These are phyloP conservation scores for Aphidius colemani DNA, from an alignment of 2,888 invertebrate genomes.

Conservation along the genomic window DNA sequence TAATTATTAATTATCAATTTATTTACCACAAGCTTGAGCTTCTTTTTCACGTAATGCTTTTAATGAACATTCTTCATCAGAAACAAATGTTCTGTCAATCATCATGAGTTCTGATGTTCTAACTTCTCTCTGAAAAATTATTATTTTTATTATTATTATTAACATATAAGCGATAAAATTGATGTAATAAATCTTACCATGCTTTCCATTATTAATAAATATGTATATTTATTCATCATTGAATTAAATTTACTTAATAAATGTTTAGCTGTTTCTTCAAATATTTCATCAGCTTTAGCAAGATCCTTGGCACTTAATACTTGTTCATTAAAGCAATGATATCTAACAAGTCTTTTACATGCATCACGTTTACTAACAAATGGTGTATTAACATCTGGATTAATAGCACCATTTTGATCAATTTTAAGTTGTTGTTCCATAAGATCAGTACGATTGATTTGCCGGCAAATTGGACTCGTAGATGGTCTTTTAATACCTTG, in stretches of 20 bases:
- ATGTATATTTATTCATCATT: slow-evolving; percentile 76
- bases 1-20: not conserved
- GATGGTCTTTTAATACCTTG: slow-evolving; percentile 58
- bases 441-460: slow-evolving; percentile 56
- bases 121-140: slow-evolving; percentile 66
- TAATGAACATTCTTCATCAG: slow-evolving; percentile 72
- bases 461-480: slow-evolving; percentile 51
- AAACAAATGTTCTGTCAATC: slow-evolving; percentile 75
- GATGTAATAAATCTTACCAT: slow-evolving; percentile 65
- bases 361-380: slow-evolving; percentile 76
- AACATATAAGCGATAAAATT: not conserved
- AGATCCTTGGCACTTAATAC: slow-evolving; percentile 69
- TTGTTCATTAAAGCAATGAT: slow-evolving; percentile 76
- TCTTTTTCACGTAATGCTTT: slow-evolving; percentile 66
- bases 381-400: slow-evolving; percentile 75
- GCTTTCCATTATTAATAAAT: slow-evolving; percentile 75
- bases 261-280: slow-evolving; percentile 71
- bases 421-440: slow-evolving; percentile 76
- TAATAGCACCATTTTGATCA: slow-evolving; percentile 75
- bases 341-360: slow-evolving; percentile 73
- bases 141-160: no score
- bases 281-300: slow-evolving; percentile 72
- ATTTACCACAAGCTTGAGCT: slow-evolving; percentile 53
- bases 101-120: slow-evolving; percentile 78
- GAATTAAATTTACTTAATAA: slow-evolving; percentile 72